Base-by-base conservation (phyloP, 2,113 vertebrate species). In the Catharus minimus region DNA sequence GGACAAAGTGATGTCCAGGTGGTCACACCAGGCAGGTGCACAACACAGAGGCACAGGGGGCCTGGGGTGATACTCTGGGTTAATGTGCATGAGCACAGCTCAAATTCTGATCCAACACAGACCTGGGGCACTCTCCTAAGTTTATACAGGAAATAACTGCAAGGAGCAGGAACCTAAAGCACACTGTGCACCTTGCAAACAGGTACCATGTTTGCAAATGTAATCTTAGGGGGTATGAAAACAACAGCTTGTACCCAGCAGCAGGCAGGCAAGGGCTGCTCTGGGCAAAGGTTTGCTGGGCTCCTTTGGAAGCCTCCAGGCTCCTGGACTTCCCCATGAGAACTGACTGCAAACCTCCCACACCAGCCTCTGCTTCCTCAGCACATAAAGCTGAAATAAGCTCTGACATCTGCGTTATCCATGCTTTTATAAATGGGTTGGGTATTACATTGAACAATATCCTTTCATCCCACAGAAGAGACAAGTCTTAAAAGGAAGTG, bases 11-110 rank as follows among this genome's bases (percentile, higher is more conserved):
- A 76, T 3, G 9, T 6, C 52, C 65, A 44, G 4, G 2, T 0
- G 2, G 22, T 21, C 43, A 43, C 9, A 13, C 1, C 3, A 72
- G 72, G 15, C n/a, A 56, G 0, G 5, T 5, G 13, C 20, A 22
- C 0, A 32, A 27, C n/a, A 44, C 2, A 2, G 30, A 19, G 24
- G 22, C 50, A 50, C 16, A 32, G 0, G 0, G 64, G 12, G 26
- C n/a, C 78, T 28, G 27, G 30, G n/a, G n/a, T 44, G 61, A 19
- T 1, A 24, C 3, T 11, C 6, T 43, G 22, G 20, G 23, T 68
- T 43, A 14, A 23, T 0, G 2, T 7, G 28, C 39, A 58, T 13
- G 11, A 9, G 8, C 15, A 0, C 28, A 64, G 15, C 1, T 44
- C 27, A 36, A 41, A 20, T 50, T 72, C 58, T 57, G 20, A 20